Evolutionary conservation across 2,113 vertebrate species (phyloP), one percentile per base, ranked within the genome.

Genomic region (Hippocampus mohnikei): DNA sequence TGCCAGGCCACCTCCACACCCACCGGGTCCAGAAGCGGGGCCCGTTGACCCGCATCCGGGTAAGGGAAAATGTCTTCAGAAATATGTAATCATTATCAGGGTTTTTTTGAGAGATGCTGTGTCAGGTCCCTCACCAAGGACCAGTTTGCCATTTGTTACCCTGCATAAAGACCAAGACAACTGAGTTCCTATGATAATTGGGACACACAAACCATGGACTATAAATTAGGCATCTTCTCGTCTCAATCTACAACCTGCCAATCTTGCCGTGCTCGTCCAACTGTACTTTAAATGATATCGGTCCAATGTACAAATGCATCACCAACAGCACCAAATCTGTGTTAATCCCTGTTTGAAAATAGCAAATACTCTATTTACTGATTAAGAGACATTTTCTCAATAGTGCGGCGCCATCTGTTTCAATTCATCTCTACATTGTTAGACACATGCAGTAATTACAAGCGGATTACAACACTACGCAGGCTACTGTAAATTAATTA

Each of bases 401-500:
- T 16, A 65, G 6, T 25, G 7, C 13, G 8, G 62, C 41, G 23
- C 61, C 61, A 63, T 63, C 61, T 66, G 46, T 66, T 29, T 50
- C 27, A 33, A 66, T 71, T 66, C 0, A 58, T 58, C 68, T 61
- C 21, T 23, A 67, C 23, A 66, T 63, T 70, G 25, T 69, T 27
- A 37, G 69, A 42, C 41, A 72, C 59, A 16, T 67, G 63, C 53
- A 73, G 33, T 56, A 61, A 50, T 15, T 71, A 52, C 67, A 75
- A 44, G 16, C 62, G 73, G 75, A 74, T 80, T 79, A 72, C 23
- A 69, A 66, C 21, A 25, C 29, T 53, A 66, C 42, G 63, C 29
- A 74, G 72, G 44, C 50, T 27, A 44, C 50, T n/a, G 53, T 27
- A 69, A 82, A 78, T 81, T 59, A 81, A 75, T 77, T 63, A 71